A percentile compares a stretch with the other conserved stretches of the same genome.
Conservation (phyloP, 1,140 invertebrate genomes). For the Papilio aristodemus region DNA sequence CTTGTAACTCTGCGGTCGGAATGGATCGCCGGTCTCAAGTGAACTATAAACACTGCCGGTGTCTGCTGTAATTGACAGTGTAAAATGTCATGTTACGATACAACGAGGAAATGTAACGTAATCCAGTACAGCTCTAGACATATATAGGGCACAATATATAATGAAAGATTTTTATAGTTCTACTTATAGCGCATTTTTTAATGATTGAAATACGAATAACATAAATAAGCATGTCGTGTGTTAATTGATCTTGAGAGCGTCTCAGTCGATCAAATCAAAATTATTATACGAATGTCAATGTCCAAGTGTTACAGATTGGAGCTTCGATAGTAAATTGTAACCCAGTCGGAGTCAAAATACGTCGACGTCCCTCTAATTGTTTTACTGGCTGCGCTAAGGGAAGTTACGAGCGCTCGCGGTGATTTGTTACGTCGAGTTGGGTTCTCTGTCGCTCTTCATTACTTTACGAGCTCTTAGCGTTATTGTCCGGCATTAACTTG, state of each 20-base stretch:
- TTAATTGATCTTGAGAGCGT: no score
- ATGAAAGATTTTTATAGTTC: no score
- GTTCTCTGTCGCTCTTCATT: constrained; percentile 5
- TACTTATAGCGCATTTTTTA: no score
- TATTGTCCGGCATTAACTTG: neutral
- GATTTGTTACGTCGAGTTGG: neutral
- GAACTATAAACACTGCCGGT: constrained; percentile 19
- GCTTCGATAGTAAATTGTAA: neutral
- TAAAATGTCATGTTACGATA: constrained; percentile 19
- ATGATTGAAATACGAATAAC: no score
- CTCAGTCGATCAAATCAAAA: neutral
- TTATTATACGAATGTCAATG: neutral
- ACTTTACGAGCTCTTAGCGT: neutral
- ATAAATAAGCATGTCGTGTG: no score
- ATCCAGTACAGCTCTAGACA: neutral
- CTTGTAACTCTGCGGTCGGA: neutral
- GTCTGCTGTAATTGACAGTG: constrained; percentile 23
- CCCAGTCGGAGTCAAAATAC: neutral
- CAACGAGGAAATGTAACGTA: neutral
- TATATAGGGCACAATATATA: neutral
- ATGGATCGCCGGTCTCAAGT: constrained; percentile 13
- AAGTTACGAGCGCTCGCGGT: neutral
- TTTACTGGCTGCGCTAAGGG: neutral
- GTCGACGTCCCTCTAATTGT: constrained; percentile 8
- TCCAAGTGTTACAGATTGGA: neutral